Base-by-base conservation (phyloP, 2,797 vertebrate genomes). In the Enteromius anoplus region DNA sequence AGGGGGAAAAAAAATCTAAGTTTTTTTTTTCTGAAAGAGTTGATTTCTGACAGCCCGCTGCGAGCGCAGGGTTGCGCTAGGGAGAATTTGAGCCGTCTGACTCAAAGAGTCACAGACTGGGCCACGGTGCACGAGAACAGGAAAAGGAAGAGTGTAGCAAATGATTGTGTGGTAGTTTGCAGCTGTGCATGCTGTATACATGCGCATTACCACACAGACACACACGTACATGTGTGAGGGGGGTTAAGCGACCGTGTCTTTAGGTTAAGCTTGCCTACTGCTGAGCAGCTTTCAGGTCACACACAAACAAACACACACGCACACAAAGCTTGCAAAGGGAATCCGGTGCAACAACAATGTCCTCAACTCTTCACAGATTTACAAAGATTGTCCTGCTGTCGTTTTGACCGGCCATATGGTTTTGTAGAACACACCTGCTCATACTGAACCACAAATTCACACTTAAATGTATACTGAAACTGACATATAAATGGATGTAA, bases 141-240 rank as follows among this genome's bases (percentile, higher is more conserved):
- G 85, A 86, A 88, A 71, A 88, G 87, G 87, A 88, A 88, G 82
- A 69, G 37, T 23, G 60, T 66, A 78, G 58, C 68, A 64, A 29
- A 65, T 58, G 42, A 49, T 58, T 2, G 26, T 47, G 60, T 29
- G 55, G 7, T 71, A 64, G 64, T 75, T 65, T 88, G 87, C 87
- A 88, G 83, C 72, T 86, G 82, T 87, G 84, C 55, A 84, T 72
- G 81, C 79, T 80, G 76, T 68, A 42, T 26, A 15, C 42, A 62
- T 37, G 26, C 40, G 2, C 34, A 75, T 66, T 32, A 45, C 68
- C 60, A 2, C 60, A 73, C 75, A 84, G 42, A 76, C 62, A 72
- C 69, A 64, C 7, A 62, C 26, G 53, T 53, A 77, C 51, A 77
- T 29, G 70, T 53, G 19, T 14, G 78, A 77, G 42, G 78, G 45